Conservation (phyloP, 1,140 invertebrate species). For the Pachyrhynchus sulphureomaculatus region DNA sequence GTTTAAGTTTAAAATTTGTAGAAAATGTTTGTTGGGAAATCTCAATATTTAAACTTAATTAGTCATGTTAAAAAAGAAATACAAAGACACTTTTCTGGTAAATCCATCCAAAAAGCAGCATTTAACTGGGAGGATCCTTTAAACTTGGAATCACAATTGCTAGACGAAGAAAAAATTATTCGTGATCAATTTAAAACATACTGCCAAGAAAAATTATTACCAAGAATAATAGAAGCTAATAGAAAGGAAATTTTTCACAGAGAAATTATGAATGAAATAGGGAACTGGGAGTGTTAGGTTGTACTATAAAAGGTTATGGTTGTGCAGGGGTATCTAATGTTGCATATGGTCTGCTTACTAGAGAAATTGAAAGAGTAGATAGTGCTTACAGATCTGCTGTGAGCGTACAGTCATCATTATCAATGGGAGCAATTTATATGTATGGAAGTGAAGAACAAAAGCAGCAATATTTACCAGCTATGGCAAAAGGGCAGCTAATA, state of each 20-base stretch:
- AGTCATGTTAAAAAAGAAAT: no score
- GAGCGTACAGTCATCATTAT: slow-evolving; percentile 98
- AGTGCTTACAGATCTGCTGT: slow-evolving; percentile 89
- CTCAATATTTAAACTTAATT: no score
- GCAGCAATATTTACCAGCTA: slow-evolving; percentile 82
- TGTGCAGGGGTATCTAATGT: slow-evolving; percentile 94
- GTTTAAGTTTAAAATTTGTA: no score
- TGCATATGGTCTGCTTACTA: slow-evolving; percentile 91
- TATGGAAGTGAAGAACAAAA: slow-evolving; percentile 90
- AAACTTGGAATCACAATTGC: slow-evolving; percentile 82
- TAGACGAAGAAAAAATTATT: slow-evolving; percentile 89
- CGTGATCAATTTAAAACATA: slow-evolving; percentile 84
- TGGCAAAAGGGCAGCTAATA: slow-evolving; percentile 82
- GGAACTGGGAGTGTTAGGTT: slow-evolving; percentile 85
- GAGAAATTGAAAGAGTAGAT: slow-evolving; percentile 90
- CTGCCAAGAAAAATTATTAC: slow-evolving; percentile 88
- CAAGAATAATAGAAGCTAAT: slow-evolving; percentile 85
- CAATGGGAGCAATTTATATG: slow-evolving; percentile 88
- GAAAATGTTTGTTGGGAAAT: no score
- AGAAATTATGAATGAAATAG: slow-evolving; percentile 89
- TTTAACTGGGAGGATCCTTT: slow-evolving; percentile 95
- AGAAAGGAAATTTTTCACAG: slow-evolving; percentile 90
- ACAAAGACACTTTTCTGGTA: no score
- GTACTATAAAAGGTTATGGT: slow-evolving; percentile 89
- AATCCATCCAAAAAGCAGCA: no score